Percentiles rank a stretch among this genome's conserved stretches.
Evolutionary conservation across 2,888 invertebrate genomes (phyloP).

Genomic region (Idaea straminata): DNA sequence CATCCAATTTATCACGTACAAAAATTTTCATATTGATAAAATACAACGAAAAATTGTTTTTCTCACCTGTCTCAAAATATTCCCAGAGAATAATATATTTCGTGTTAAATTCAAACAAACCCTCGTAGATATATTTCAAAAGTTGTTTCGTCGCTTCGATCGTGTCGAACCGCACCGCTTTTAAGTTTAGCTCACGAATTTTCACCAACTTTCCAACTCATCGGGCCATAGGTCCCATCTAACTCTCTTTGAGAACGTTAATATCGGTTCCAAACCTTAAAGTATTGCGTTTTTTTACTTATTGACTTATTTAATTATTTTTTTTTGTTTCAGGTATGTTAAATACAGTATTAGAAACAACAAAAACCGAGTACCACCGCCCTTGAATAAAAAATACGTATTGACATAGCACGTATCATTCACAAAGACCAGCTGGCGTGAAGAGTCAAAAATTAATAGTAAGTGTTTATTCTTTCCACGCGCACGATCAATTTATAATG

Average conservation of each 20-base stretch:
- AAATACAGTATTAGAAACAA: constrained; percentile 9
- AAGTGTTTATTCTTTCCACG: background rate
- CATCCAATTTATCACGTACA: background rate
- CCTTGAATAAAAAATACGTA: background rate
- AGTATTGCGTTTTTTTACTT: constrained; percentile 6
- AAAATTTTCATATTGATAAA: background rate
- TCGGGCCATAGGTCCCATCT: constrained; percentile 17
- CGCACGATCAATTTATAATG: constrained; percentile 10
- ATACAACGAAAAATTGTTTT: constrained; percentile 1
- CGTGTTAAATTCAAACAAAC: background rate
- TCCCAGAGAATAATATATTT: background rate
- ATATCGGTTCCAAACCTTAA: constrained; percentile 13
- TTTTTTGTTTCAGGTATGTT: constrained; percentile 39
- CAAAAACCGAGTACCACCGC: constrained; percentile 2
- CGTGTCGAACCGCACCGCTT: constrained; percentile 4
- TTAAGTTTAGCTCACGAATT: constrained; percentile 31
- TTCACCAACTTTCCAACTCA: constrained; percentile 42
- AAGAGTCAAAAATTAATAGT: background rate
- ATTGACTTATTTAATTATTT: constrained; percentile 8
- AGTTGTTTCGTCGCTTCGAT: constrained; percentile 1
- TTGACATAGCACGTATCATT: background rate
- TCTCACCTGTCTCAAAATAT: background rate
- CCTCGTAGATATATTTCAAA: constrained; percentile 1
- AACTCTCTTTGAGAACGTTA: constrained; percentile 14
- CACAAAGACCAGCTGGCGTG: background rate